Conservation (phyloP, 1,140 invertebrate species). For the Formica exsecta region DNA sequence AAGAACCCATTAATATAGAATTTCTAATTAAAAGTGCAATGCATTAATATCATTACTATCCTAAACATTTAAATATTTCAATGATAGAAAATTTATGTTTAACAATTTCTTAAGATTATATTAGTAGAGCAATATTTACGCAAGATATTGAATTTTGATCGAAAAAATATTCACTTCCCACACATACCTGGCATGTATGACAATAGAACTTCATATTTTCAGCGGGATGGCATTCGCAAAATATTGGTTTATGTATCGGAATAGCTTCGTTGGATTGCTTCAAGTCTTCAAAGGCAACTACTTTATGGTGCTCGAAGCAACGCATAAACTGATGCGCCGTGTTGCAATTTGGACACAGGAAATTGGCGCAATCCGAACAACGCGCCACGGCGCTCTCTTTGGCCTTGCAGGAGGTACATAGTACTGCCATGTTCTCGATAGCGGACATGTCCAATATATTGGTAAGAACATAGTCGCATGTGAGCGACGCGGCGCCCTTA, state of each 20-base stretch:
- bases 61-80: background rate
- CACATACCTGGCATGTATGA: slow-evolving; percentile 91
- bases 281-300: slow-evolving; percentile 95
- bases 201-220: slow-evolving; percentile 95
- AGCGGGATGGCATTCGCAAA: slow-evolving; percentile 91
- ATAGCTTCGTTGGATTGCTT: slow-evolving; percentile 91
- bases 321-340: slow-evolving; percentile 97
- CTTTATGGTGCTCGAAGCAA: slow-evolving; percentile 97
- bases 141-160: background rate
- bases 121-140: background rate
- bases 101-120: background rate
- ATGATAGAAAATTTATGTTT: background rate
- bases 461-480: slow-evolving; percentile 93
- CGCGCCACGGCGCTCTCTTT: slow-evolving; percentile 96
- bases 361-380: slow-evolving; percentile 97
- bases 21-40: background rate
- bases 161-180: background rate
- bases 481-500: slow-evolving; percentile 91
- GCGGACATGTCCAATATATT: slow-evolving; percentile 95
- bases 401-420: slow-evolving; percentile 95
- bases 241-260: slow-evolving; percentile 93
- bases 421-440: slow-evolving; percentile 91
- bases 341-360: slow-evolving; percentile 96
- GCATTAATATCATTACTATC: background rate
- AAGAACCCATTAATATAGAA: background rate